Base-by-base conservation (phyloP, 2,797 vertebrate species). In the Pelodytes ibericus region DNA sequence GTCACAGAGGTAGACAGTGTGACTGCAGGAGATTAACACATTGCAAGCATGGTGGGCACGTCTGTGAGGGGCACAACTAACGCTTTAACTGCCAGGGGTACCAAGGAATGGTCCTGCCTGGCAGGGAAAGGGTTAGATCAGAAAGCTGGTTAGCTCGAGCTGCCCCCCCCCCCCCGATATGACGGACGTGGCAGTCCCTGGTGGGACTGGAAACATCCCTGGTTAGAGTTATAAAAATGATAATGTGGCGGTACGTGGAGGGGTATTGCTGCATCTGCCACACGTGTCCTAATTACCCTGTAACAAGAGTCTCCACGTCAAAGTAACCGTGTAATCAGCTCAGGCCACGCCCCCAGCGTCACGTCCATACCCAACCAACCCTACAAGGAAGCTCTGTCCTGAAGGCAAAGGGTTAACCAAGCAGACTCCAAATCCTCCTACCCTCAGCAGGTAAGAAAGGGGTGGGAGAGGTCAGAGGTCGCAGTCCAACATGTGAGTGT, bases 381-480 rank as follows among this genome's bases (percentile, higher is more conserved):
- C 76, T 68, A 60, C 53, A 39, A 68, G 76, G 76, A 78, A 78
- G 59, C 70, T 72, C 76, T 53, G 70, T 72, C 76, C 76, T 72
- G 18, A 78, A 72, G 76, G 76, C 70, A 78, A 72, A 78, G 70
- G 62, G 76, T 78, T 72, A 72, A 68, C 71, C 75, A 59, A 60
- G 65, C 47, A 29, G 39, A 15, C 16, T 49, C 33, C 13, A 56
- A 71, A 51, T 39, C 51, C 66, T 77, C 76, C 70, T 51, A 16
- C 59, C 53, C 29, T 72, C 56, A 11, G 36, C n/a, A 47, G 22
- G 67, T 53, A 65, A 63, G 20, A 24, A 27, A 62, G 47, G 74
- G 25, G n/a, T 9, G 66, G 75, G 68, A 49, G 11, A 39, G 61
- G 70, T 57, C 56, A 47, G 61, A 18, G 26, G 36, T 25, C 41